A percentile compares a stretch with the other conserved stretches of the same genome.
phyloP scores from a whole-genome alignment of 2,113 vertebrate species.

The Osmerus eperlanus region DNA sequence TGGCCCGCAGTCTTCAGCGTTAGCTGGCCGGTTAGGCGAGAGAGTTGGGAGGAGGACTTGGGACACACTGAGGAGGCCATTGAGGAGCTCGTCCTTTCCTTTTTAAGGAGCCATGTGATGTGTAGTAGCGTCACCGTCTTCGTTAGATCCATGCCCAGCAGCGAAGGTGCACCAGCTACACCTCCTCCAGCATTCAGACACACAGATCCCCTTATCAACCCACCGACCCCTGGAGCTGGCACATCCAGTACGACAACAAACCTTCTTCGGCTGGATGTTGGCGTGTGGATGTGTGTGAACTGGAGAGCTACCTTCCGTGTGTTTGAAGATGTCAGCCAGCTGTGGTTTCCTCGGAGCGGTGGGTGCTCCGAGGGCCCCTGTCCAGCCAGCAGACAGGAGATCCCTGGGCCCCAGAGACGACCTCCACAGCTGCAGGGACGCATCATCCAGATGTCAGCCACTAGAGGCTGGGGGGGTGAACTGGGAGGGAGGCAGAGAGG shows the following conservation, averaged over 20 bases:
- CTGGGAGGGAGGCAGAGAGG: constrained; percentile 28
- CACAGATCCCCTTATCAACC: no score
- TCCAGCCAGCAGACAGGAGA: constrained; percentile 49
- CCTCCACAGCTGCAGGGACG: constrained; percentile 73
- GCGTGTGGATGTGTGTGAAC: constrained; percentile 16
- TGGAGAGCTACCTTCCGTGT: constrained; percentile 1
- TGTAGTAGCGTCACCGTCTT: no score
- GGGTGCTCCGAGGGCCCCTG: constrained; percentile 57
- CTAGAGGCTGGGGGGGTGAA: constrained; percentile 14
- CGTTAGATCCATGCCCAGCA: no score
- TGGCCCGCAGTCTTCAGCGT: constrained; percentile 38
- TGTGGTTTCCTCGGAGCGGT: constrained; percentile 40
- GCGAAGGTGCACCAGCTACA: no score
- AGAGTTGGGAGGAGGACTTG: constrained; percentile 1
- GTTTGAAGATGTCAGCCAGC: constrained; percentile 59
- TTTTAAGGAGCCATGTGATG: no score
- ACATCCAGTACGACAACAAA: neutral
- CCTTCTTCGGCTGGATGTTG: neutral
- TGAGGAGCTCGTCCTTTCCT: neutral
- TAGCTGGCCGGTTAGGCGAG: constrained; percentile 17
- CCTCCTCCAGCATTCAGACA: no score
- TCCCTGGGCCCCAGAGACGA: constrained; percentile 66
- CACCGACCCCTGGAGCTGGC: neutral
- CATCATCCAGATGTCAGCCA: constrained; percentile 70
- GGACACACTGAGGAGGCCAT: constrained; percentile 17